Evolutionary conservation across 2,113 vertebrate genomes (phyloP).

Genomic region (Trogon melanurus): DNA sequence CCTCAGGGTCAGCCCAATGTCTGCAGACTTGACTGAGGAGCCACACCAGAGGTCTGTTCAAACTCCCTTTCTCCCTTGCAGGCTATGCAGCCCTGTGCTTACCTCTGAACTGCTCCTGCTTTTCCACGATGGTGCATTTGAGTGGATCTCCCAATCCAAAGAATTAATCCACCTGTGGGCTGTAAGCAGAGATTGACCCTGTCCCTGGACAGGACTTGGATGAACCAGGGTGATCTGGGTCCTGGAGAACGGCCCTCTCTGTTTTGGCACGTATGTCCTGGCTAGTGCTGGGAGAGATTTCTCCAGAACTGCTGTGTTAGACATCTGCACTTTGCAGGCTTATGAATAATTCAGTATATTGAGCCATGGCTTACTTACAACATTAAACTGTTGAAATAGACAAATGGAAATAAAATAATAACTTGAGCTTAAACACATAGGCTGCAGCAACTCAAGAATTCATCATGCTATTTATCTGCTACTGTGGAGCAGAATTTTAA

Average conservation of each 20-base stretch:
- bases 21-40: not conserved
- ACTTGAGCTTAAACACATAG: conserved; percentile 20
- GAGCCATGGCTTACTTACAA: not conserved
- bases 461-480: conserved; percentile 58
- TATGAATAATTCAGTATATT: conserved; percentile 14
- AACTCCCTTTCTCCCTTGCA: rapidly evolving
- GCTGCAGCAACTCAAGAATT: conserved; percentile 35
- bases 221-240: not conserved
- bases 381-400: conserved; percentile 37
- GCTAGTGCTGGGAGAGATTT: not conserved
- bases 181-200: not conserved
- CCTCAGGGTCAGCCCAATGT: not conserved
- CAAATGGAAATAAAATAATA: conserved; percentile 54
- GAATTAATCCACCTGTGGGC: not conserved
- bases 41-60: not conserved
- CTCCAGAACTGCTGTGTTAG: not conserved
- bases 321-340: not conserved
- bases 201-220: not conserved
- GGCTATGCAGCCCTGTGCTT: not conserved
- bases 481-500: conserved; percentile 60
- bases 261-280: not conserved
- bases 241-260: not conserved
- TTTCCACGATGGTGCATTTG: rapidly evolving
- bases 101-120: not conserved
- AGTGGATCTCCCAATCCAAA: not conserved